Percentiles rank a stretch among this genome's conserved stretches.
phyloP scores from a whole-genome alignment of 2,797 vertebrate species.

The Podarcis siculus region DNA sequence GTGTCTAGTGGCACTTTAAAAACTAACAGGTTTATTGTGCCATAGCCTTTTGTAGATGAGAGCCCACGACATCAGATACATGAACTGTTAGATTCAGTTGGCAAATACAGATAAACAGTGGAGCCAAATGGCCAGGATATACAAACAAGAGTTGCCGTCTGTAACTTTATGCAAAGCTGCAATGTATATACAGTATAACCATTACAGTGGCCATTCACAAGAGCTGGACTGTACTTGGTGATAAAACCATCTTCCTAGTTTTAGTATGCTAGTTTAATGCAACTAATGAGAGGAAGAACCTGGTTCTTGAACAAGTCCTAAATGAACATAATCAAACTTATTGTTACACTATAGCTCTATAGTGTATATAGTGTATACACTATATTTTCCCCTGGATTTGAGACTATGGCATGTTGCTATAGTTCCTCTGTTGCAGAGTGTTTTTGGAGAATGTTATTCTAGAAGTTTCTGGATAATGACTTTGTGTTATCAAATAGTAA shows the following conservation, averaged over 20 bases:
- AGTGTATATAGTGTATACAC: too few species aligned
- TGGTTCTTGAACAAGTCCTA: neutral
- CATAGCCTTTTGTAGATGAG: conserved; percentile 7
- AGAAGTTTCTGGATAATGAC: neutral
- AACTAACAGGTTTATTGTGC: neutral
- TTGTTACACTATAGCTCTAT: neutral
- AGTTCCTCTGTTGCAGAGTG: neutral
- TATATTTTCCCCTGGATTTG: neutral
- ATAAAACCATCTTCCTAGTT: neutral
- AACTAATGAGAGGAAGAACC: neutral
- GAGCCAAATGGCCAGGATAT: neutral
- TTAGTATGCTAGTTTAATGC: neutral
- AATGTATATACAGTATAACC: neutral
- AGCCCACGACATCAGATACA: neutral
- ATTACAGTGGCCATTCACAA: neutral
- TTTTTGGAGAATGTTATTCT: neutral
- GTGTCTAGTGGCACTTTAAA: conserved; percentile 5
- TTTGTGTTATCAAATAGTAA: neutral
- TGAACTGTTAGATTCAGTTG: neutral
- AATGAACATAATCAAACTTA: neutral
- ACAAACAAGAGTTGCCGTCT: neutral
- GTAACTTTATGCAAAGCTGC: neutral
- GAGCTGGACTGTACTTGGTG: neutral
- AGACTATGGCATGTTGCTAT: neutral
- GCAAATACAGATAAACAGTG: neutral